Percentiles rank a stretch among this genome's conserved stretches.
Evolutionary conservation across 2,797 vertebrate genomes (phyloP).

Genomic region (Sebastes matsubarae): DNA sequence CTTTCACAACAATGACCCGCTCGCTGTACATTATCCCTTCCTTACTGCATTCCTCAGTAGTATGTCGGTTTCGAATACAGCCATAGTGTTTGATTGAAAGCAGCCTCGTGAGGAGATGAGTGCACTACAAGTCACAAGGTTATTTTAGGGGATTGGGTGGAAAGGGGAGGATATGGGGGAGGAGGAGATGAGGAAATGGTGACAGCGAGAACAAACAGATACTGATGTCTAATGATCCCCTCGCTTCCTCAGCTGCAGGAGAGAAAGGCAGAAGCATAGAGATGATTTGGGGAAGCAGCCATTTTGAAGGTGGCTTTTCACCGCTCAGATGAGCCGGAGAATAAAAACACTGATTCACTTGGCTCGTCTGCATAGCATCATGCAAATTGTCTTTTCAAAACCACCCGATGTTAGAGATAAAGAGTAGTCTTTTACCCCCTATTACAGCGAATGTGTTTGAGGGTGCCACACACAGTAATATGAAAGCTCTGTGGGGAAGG

Average conservation of each 20-base stretch:
- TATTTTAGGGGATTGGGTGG: conserved; percentile 26
- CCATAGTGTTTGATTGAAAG: not conserved
- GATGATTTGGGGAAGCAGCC: conserved; percentile 54
- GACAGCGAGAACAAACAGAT: conserved; percentile 58
- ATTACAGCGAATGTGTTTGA: conserved; percentile 11
- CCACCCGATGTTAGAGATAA: conserved; percentile 40
- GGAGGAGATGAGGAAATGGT: conserved; percentile 37
- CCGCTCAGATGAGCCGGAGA: conserved; percentile 35
- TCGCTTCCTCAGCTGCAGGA: conserved; percentile 62
- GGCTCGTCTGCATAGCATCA: conserved; percentile 58
- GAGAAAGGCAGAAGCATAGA: conserved; percentile 36
- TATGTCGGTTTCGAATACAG: no score
- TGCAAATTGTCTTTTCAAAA: conserved; percentile 32
- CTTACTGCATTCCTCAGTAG: no score
- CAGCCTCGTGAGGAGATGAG: conserved; percentile 14
- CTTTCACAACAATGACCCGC: no score
- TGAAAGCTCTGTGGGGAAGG: not conserved
- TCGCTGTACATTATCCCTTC: no score
- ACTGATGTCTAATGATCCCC: conserved; percentile 65
- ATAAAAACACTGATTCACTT: conserved; percentile 59
- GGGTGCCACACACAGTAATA: conserved; percentile 9
- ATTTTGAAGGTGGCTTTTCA: conserved; percentile 64
- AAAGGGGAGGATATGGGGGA: conserved; percentile 10
- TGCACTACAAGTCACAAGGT: conserved; percentile 11
- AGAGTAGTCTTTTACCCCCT: conserved; percentile 6